Evolutionary conservation across 2,888 invertebrate species (phyloP), one percentile per base, ranked within the genome.

Genomic region (Zaprionus lineosus): DNA sequence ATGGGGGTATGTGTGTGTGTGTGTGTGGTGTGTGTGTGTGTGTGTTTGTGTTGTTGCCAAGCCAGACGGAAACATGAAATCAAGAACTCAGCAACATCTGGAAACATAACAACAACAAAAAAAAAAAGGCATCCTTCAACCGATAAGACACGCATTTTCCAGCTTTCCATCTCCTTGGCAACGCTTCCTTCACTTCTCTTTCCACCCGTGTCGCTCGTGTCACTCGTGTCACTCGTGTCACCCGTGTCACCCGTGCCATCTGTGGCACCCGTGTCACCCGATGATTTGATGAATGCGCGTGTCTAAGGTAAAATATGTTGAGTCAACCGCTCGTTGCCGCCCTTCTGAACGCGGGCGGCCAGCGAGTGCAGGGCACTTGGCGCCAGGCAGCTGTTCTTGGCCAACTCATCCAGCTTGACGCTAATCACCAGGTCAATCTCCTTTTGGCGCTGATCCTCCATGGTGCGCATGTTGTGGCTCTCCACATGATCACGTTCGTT

Each of bases 401-500:
- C 41, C 24, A 85, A 19, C 11, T 81, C 77, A 37, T 79, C 55
- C 24, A 81, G 48, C 16, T 83, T 83, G 0, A 81, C 74, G 3
- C 60, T 50, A 26, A 81, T 77, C 3, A 81, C 84, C 52, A 64
- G 71, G n/a, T 84, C 84, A 24, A 81, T 81, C 46, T 85, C 81
- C 21, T 74, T 66, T 4, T 76, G 74, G 1, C 68, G 61, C 18
- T 59, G 60, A 3, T 18, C 37, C 34, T 83, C 77, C 9, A 60
- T 11, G 0, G 40, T 53, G 0, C 59, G 37, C 0, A 24, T 24
- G 2, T 41, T 24, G 0, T 62, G 67, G 8, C 47, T 47, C 3
- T 50, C 50, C 8, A 81, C 3, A 0, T 53, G 81, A 6, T 73
- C 71, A 6, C 36, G 50, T 0, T 76, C 81, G n/a, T 61, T 4